A percentile compares a stretch with the other conserved stretches of the same genome.
phyloP scores from a whole-genome alignment of 30 jellyfish, hydroid and myxozoan genomes.

The Aurelia sp. region DNA sequence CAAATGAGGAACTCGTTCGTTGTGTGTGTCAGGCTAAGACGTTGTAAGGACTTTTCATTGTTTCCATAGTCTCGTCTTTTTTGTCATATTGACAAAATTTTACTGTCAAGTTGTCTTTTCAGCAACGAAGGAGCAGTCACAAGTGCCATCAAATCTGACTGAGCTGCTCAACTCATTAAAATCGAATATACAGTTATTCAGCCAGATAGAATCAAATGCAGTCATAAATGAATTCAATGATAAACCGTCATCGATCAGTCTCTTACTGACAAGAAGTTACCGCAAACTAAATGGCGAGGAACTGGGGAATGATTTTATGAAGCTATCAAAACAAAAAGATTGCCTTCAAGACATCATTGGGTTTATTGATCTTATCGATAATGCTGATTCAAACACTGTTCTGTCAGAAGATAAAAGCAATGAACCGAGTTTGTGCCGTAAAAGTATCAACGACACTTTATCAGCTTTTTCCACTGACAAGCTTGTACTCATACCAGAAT shows the following conservation, averaged over 20 bases:
- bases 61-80: no score
- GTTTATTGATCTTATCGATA: conserved; percentile 27
- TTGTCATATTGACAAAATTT: no score
- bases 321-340: conserved; percentile 30
- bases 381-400: background rate
- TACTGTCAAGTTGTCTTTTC: background rate
- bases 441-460: conserved; percentile 54
- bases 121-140: conserved; percentile 16
- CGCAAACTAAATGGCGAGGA: conserved; percentile 46
- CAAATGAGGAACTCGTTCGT: no score
- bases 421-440: conserved; percentile 49
- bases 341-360: conserved; percentile 13
- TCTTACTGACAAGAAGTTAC: conserved; percentile 41
- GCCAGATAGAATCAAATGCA: conserved; percentile 24
- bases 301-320: conserved; percentile 26
- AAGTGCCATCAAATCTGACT: conserved; percentile 1
- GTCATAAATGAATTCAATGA: conserved; percentile 24
- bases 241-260: conserved; percentile 42
- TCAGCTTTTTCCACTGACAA: conserved; percentile 52
- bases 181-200: conserved; percentile 9
- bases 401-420: conserved; percentile 46
- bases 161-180: conserved; percentile 24
- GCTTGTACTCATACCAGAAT: conserved; percentile 48
- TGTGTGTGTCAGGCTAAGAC: no score
- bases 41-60: no score